phyloP scores from a whole-genome alignment of 2,113 vertebrate species.

The Hymenochirus boettgeri region DNA sequence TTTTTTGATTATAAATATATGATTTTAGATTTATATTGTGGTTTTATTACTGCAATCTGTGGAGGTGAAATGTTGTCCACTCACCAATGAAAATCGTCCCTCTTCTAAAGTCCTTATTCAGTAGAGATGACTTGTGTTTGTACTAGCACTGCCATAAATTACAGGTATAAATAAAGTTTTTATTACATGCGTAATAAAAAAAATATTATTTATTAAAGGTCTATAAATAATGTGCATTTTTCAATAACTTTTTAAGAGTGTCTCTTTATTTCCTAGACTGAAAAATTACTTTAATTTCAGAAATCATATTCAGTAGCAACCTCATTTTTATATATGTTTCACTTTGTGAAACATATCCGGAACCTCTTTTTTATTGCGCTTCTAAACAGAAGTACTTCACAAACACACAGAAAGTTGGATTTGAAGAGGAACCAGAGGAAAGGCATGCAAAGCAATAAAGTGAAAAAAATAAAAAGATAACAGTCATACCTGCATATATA shows the following conservation, averaged over 20 bases:
- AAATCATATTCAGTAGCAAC: constrained; percentile 19
- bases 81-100: not conserved
- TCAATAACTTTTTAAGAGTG: constrained; percentile 28
- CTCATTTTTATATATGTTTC: constrained; percentile 43
- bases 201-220: not conserved
- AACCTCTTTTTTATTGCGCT: constrained; percentile 36
- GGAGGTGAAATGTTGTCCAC: not conserved
- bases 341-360: constrained; percentile 42
- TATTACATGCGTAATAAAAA: too few species aligned
- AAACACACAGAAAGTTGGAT: too few species aligned
- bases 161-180: constrained; percentile 14
- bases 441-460: too few species aligned
- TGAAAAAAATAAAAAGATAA: too few species aligned
- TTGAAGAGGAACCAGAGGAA: too few species aligned
- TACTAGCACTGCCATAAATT: constrained; percentile 14
- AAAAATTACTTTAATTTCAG: constrained; percentile 47
- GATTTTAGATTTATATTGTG: not conserved
- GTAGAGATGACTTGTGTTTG: not conserved
- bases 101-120: not conserved
- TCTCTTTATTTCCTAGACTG: constrained; percentile 49
- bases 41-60: constrained; percentile 19
- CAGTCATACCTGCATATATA: too few species aligned
- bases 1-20: fast-evolving
- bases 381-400: not conserved
- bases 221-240: constrained; percentile 6